Conservation (phyloP, 2,888 invertebrate species). For the Smittia sp. region DNA sequence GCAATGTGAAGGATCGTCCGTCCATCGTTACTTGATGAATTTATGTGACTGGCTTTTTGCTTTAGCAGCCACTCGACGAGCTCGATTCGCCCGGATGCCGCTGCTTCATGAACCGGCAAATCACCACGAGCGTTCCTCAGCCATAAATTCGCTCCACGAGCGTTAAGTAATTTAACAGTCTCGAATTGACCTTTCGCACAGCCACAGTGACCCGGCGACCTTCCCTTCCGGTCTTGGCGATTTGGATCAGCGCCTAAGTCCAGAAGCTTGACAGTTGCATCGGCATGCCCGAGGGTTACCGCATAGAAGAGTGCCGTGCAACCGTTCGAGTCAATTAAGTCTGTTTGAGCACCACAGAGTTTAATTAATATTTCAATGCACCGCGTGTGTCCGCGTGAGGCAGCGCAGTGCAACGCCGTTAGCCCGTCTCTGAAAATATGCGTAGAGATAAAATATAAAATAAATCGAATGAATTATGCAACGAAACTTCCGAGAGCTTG, state of each 20-base stretch:
- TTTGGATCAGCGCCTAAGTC: slow-evolving; percentile 88
- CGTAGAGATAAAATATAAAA: background rate
- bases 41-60: slow-evolving; percentile 78
- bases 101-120: slow-evolving; percentile 93
- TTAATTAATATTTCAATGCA: slow-evolving; percentile 86
- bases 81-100: slow-evolving; percentile 85
- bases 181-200: slow-evolving; percentile 94
- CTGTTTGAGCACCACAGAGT: slow-evolving; percentile 83
- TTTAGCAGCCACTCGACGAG: slow-evolving; percentile 84
- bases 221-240: slow-evolving; percentile 86
- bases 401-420: slow-evolving; percentile 94
- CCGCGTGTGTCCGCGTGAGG: slow-evolving; percentile 91
- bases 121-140: slow-evolving; percentile 90
- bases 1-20: slow-evolving; percentile 91
- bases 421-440: slow-evolving; percentile 74
- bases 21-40: slow-evolving; percentile 88
- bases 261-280: slow-evolving; percentile 85
- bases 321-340: slow-evolving; percentile 88
- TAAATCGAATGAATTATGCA: background rate
- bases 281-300: slow-evolving; percentile 91
- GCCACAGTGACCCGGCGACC: slow-evolving; percentile 92
- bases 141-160: slow-evolving; percentile 86
- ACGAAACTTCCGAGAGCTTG: background rate
- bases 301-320: slow-evolving; percentile 97
- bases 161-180: slow-evolving; percentile 70